Evolutionary conservation across 2,888 invertebrate genomes (phyloP), one percentile per base, ranked within the genome.

Genomic region (Eilema caniola): DNA sequence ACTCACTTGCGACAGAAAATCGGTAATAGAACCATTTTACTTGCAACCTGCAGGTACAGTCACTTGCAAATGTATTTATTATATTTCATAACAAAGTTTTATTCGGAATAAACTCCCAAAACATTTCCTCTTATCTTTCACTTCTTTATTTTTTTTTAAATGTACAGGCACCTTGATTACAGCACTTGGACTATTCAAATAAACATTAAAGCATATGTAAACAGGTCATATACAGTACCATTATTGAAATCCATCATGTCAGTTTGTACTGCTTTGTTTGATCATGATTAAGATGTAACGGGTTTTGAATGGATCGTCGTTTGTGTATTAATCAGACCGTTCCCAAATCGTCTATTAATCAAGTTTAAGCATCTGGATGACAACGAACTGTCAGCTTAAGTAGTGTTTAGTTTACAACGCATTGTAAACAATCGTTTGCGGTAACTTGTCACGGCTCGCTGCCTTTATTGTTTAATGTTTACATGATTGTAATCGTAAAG

Each of bases 321-420:
- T 88, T 89, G 86, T 89, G 89, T 92, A 93, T 92, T 93, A 94
- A 93, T 94, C 91, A 92, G 86, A 86, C 81, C 85, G 87, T 82
- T 90, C 88, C 90, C 89, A 89, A 93, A 93, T 93, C 91, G 91
- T 86, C 94, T 89, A 95, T 95, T 94, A 94, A 94, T 95, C 95
- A 95, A 90, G 92, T 92, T 92, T 88, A 93, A 94, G 93, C 93
- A 92, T 93, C 93, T 93, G 91, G 90, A 90, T 93, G 95, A 94
- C 95, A 94, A 91, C 87, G 84, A 88, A 90, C 92, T 94, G 95
- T 94, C 94, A 90, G 90, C 89, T 90, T 93, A 93, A 94, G 91
- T 92, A 93, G 92, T 93, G 90, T 93, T 94, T 94, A 92, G 94
- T 92, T 92, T 90, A 90, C 86, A 89, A 85, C 87, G 86, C 81